A percentile compares a stretch with the other conserved stretches of the same genome.
Conservation (phyloP, 2,797 vertebrate genomes). For the Alauda arvensis region DNA sequence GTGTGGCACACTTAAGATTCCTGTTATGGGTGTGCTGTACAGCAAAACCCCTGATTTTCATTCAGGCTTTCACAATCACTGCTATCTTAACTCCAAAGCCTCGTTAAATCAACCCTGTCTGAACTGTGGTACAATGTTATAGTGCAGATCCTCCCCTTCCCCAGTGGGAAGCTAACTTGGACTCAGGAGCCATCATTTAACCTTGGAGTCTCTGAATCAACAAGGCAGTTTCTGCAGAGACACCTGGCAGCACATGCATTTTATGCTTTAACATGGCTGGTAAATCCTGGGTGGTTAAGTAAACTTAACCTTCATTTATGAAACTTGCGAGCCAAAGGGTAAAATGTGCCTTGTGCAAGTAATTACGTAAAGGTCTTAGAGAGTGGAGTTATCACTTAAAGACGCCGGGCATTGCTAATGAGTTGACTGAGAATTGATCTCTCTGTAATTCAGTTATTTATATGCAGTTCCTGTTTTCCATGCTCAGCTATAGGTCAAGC, state of each 20-base stretch:
- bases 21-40: fast-evolving
- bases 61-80: conserved; percentile 38
- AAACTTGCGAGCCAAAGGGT: conserved; percentile 91
- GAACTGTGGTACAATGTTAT: conserved; percentile 58
- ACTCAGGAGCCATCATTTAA: conserved; percentile 82
- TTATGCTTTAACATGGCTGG: conserved; percentile 99
- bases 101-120: conserved; percentile 43
- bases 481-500: conserved; percentile 83
- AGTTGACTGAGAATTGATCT: conserved; percentile 98
- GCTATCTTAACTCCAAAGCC: conserved; percentile 66
- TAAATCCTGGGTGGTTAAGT: conserved; percentile 97
- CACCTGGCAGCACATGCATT: conserved; percentile 84
- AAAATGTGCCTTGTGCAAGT: conserved; percentile 89
- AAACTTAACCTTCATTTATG: conserved; percentile 99
- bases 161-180: conserved; percentile 62
- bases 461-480: conserved; percentile 88
- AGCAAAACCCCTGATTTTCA: background rate
- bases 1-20: background rate
- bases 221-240: conserved; percentile 69
- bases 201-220: conserved; percentile 81
- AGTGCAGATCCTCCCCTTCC: conserved; percentile 9
- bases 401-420: conserved; percentile 88
- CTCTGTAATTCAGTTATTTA: conserved; percentile 98
- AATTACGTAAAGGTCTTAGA: conserved; percentile 85
- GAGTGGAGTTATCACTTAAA: conserved; percentile 87